Base-by-base conservation (phyloP, 2,113 vertebrate species). In the Tyto alba region DNA sequence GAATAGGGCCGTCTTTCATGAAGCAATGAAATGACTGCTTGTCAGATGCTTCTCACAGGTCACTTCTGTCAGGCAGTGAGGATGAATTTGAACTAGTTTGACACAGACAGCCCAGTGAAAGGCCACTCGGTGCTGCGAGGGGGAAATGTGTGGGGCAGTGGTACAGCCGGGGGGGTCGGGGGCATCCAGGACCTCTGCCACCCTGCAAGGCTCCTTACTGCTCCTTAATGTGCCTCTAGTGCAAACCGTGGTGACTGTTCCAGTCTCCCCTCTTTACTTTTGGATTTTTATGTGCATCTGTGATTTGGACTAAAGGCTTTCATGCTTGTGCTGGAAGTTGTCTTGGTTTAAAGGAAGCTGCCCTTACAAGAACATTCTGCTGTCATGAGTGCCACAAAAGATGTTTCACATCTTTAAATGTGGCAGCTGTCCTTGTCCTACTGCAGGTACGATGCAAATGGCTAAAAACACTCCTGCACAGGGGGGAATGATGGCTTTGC, bases 181-280 rank as follows among this genome's bases (percentile, higher is more conserved):
- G 59, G 34, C 56, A 25, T 30, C 38, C 32, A 36, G 38, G n/a
- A 47, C 25, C 29, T 67, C 57, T 0, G 1, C 47, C 57, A 36
- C 56, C 14, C 45, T 36, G n/a, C n/a, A 4, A 26, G 41, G 14
- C 40, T 64, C n/a, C 50, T 60, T 36, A 16, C 29, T 82, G 60
- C 27, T 84, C 53, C 74, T 85, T 36, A 48, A 43, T 19, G 21
- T 26, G 32, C 22, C n/a, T 36, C 26, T 40, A 41, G 57, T 23
- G 22, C 22, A 63, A 34, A 19, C 0, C 5, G 4, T 66, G 12
- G 30, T 23, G 41, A 29, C 26, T 0, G 0, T 36, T 30, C 23
- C 1, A 3, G 32, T 29, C 47, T 57, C 53, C 62, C 18, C 32
- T 80, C 60, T 59, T 67, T 56, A 3, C 19, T 71, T 74, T 9